These are phyloP conservation scores for Adelges cooleyi DNA, from an alignment of 1,140 invertebrate species.

Conservation along the genomic window DNA sequence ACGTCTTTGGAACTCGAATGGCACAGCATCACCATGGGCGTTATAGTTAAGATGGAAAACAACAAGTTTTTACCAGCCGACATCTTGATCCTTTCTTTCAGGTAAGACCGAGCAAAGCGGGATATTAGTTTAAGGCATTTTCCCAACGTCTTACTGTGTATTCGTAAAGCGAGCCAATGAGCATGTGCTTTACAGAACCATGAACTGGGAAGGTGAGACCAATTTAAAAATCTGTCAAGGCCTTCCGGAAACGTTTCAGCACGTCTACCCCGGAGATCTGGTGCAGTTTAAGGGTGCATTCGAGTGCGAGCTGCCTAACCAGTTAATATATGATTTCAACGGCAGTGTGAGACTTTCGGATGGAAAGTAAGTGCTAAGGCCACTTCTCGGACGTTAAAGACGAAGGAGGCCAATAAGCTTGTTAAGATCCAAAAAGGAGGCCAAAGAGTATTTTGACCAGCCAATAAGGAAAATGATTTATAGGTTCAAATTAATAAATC, in stretches of 20 bases:
- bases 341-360: constrained; percentile 75
- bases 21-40: constrained; percentile 70
- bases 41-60: constrained; percentile 80
- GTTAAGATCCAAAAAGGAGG: too few relatives aligned
- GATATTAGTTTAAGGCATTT: too few relatives aligned
- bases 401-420: too few relatives aligned
- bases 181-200: constrained; percentile 98
- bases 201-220: constrained; percentile 98
- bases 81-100: constrained; percentile 76
- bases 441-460: too few relatives aligned
- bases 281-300: constrained; percentile 61
- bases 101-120: too few relatives aligned
- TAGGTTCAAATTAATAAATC: too few relatives aligned
- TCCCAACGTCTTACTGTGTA: too few relatives aligned
- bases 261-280: constrained; percentile 63
- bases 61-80: constrained; percentile 92
- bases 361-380: not conserved
- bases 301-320: constrained; percentile 92
- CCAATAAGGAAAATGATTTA: too few relatives aligned
- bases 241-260: constrained; percentile 58
- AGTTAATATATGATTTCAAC: constrained; percentile 92
- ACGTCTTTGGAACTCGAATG: too few relatives aligned
- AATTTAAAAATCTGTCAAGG: constrained; percentile 96
- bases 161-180: constrained; percentile 87
- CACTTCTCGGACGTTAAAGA: not conserved